Evolutionary conservation across 2,888 invertebrate species (phyloP).

Genomic region (Morpho deidamia): DNA sequence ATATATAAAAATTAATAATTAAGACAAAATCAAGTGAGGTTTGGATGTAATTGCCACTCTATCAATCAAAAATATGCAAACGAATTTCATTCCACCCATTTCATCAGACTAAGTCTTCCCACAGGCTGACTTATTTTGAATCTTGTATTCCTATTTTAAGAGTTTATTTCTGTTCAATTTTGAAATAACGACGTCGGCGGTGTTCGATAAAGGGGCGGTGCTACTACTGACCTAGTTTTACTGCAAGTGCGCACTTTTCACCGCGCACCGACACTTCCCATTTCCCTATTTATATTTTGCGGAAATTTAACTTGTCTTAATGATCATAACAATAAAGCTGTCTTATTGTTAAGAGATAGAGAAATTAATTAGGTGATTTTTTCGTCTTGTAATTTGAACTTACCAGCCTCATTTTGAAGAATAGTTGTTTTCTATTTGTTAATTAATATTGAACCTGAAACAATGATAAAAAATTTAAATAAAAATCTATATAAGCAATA

Average conservation of each 20-base stretch:
- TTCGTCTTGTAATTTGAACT: conserved; percentile 35
- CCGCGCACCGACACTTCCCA: conserved; percentile 68
- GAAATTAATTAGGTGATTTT: background rate
- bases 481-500: too few species aligned
- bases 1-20: background rate
- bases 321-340: conserved; percentile 2
- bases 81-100: conserved; percentile 56
- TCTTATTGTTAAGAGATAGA: background rate
- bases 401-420: conserved; percentile 68
- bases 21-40: background rate
- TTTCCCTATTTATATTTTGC: conserved; percentile 60
- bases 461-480: conserved; percentile 26
- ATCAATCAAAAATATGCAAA: conserved; percentile 47
- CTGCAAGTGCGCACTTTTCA: conserved; percentile 72
- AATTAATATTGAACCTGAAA: conserved; percentile 53
- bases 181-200: conserved; percentile 33
- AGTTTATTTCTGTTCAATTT: conserved; percentile 53
- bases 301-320: conserved; percentile 36
- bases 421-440: conserved; percentile 34
- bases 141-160: conserved; percentile 45
- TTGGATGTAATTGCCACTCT: conserved; percentile 8
- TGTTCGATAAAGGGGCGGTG: conserved; percentile 76
- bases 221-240: conserved; percentile 76
- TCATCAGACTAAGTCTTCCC: conserved; percentile 41
- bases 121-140: conserved; percentile 38